Evolutionary conservation across 2,797 vertebrate species (phyloP), one percentile per base, ranked within the genome.

Genomic region (Bovichtus diacanthus): DNA sequence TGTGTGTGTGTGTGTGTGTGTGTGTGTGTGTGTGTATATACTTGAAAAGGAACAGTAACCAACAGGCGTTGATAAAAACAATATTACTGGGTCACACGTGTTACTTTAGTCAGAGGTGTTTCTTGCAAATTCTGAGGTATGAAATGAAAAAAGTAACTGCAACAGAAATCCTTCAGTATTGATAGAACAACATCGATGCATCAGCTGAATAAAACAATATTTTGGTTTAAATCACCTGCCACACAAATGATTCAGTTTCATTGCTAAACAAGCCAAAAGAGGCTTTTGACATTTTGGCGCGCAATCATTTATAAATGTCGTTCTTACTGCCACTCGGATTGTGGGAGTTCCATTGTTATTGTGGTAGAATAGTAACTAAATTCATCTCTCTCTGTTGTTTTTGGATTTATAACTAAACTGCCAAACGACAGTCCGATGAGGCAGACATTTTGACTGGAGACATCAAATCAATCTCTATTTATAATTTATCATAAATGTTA

Each of bases 21-120:
- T n/a, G n/a, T 55, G 71, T 34, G 64, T 72, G 46, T 55, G 7
- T 61, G 46, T 83, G 72, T 72, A 65, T 70, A 44, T 47, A 39
- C 47, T 29, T 74, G n/a, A 68, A 44, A 66, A 70, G 43, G 4
- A 67, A 58, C 15, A 84, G 21, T 59, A 58, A 38, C 19, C 47
- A 76, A 38, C 21, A 53, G 6, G 54, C 62, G 50, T 25, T 74
- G 49, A 61, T 76, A 60, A 56, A 59, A 81, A 80, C 19, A 27
- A 5, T 47, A 67, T 71, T 9, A 47, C 11, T 21, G 36, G n/a
- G 34, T 76, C 31, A 72, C 18, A 56, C 43, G 18, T 34, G n/a
- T 27, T 19, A 29, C 64, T 41, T 76, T 5, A 63, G 38, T 56
- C 27, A 50, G 13, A 23, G 27, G 5, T 50, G 4, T 19, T 16